Base-by-base conservation (phyloP, 1,140 invertebrate genomes). In the Zaprionus ornatus region DNA sequence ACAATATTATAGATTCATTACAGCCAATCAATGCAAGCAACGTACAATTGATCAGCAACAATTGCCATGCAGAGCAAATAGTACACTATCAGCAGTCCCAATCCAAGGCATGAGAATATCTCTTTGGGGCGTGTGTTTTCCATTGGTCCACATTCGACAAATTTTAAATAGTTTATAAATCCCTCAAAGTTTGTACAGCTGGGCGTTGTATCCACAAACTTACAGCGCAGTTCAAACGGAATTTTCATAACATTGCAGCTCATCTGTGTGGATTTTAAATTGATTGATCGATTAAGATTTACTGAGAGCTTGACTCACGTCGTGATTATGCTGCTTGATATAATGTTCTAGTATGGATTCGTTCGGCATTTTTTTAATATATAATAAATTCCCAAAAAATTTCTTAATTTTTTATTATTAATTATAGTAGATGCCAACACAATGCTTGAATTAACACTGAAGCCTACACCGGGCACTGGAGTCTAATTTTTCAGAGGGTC, bases 11-110 rank as follows among this genome's bases (percentile, higher is more conserved):
- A 25, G 32, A 5, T 15, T 40, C 13, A 37, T 15, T 4, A n/a
- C 23, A 25, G 12, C 13, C 15, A 27, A 32, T 42, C 13, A 15
- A 42, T 7, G n/a, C 6, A 1, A 45, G 12, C 2, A 13, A 63
- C 61, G 54, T 37, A 63, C 61, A 63, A 63, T 54, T 52, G 61
- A 63, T 63, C 61, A 1, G 61, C 61, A 10, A 63, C 29, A 54
- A 63, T 52, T 1, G 45, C 48, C 3, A 63, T 21, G 19, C 10
- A 63, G 12, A 37, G 17, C 6, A 63, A 17, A n/a, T 35, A 54
- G 21, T 52, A 63, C 9, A 63, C 9, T 19, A 63, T n/a, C 4
- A 63, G 10, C 1, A 63, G 1, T 12, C 27, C 45, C 21, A 63
- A 19, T 23, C 29, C 61, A 0, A 23, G 9, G 17, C 61, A 63